Percentiles rank a stretch among this genome's conserved stretches.
Conservation (phyloP, 2,888 invertebrate species). For the Muschampia plurimacula region DNA sequence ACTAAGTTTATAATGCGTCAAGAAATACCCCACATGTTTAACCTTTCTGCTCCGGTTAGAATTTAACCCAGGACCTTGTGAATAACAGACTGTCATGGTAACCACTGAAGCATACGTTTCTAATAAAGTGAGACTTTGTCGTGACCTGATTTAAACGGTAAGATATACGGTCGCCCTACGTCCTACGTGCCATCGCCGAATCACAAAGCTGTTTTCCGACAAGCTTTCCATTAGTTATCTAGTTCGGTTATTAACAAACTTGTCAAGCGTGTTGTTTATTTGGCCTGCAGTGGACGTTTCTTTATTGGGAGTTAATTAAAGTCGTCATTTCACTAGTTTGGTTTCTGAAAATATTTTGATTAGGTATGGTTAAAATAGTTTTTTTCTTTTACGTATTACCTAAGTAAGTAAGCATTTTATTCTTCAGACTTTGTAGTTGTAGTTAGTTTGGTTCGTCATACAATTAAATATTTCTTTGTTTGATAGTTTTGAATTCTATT, state of each 20-base stretch:
- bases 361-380: too few species aligned
- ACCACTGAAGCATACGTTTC: neutral
- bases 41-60: too few species aligned
- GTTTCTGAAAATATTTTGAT: neutral
- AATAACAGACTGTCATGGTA: neutral
- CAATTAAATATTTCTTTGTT: neutral
- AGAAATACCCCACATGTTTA: too few species aligned
- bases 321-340: conserved; percentile 17
- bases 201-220: conserved; percentile 38
- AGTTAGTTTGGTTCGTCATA: too few species aligned
- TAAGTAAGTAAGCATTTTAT: too few species aligned
- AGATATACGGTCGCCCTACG: conserved; percentile 3
- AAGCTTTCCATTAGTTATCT: conserved; percentile 40
- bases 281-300: conserved; percentile 21
- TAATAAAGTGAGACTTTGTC: neutral
- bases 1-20: too few species aligned
- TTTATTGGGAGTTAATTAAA: conserved; percentile 31
- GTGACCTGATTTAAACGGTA: conserved; percentile 3
- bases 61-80: neutral
- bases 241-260: conserved; percentile 37
- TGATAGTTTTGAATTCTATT: too few species aligned
- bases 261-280: conserved; percentile 33
- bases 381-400: too few species aligned
- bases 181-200: conserved; percentile 34
- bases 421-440: too few species aligned